Percentiles rank a stretch among this genome's conserved stretches.
phyloP scores from a whole-genome alignment of 2,888 invertebrate species.

The Morinoia aosen region DNA sequence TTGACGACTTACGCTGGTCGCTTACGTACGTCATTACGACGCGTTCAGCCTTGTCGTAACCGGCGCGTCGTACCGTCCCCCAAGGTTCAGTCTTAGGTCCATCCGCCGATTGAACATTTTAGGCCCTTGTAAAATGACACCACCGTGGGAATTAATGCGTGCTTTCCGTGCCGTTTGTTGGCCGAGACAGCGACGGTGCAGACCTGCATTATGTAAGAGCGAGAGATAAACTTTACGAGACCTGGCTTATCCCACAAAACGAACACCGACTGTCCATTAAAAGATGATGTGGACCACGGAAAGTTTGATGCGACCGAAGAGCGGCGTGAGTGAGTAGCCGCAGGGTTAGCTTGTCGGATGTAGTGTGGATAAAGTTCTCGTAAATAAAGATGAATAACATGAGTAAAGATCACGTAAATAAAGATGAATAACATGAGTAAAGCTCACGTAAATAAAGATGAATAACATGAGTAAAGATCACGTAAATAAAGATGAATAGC shows the following conservation, averaged over 20 bases:
- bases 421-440: no score
- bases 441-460: no score
- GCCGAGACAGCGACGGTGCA: not conserved
- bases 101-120: not conserved
- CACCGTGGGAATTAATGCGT: not conserved
- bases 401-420: no score
- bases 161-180: not conserved
- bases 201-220: not conserved
- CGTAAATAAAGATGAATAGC: no score
- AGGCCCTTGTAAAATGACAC: not conserved
- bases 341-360: not conserved
- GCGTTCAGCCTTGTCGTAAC: not conserved
- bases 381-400: no score
- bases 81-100: not conserved
- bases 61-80: not conserved
- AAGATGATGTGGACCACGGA: not conserved
- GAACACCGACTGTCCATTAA: not conserved
- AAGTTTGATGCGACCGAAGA: not conserved
- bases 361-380: not conserved
- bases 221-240: not conserved
- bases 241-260: not conserved
- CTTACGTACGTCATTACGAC: not conserved
- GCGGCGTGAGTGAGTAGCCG: not conserved
- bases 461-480: no score
- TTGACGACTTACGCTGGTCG: slow-evolving; percentile 12